Percentiles rank a stretch among this genome's conserved stretches.
Evolutionary conservation across 37 sponge, comb jelly and placozoan species (phyloP).

Genomic region (Axinella damicornis): DNA sequence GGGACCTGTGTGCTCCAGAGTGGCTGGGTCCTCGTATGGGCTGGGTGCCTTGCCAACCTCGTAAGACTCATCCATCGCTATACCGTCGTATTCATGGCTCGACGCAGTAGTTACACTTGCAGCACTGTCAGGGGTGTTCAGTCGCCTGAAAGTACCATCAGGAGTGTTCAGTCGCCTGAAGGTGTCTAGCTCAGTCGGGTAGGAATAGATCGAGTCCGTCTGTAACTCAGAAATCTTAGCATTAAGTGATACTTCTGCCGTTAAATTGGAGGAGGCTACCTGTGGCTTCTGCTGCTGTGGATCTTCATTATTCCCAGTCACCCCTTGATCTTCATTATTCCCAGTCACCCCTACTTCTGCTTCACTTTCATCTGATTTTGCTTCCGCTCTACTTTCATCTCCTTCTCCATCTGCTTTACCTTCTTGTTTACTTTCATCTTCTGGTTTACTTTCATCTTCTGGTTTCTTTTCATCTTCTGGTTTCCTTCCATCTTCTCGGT

Average conservation of each 20-base stretch:
- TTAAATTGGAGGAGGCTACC: too few relatives aligned
- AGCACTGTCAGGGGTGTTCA: too few relatives aligned
- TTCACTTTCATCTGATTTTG: not conserved
- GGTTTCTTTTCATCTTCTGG: too few relatives aligned
- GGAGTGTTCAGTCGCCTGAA: not conserved
- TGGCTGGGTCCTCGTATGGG: constrained; percentile 38
- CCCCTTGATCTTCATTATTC: not conserved
- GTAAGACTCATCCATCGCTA: not conserved
- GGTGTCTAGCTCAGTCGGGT: too few relatives aligned
- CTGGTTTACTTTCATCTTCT: too few relatives aligned
- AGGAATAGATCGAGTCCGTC: too few relatives aligned
- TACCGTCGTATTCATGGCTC: not conserved
- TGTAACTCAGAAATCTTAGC: too few relatives aligned
- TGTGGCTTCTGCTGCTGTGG: too few relatives aligned
- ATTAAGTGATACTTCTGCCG: too few relatives aligned
- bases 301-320: too few relatives aligned
- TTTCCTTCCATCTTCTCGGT: not conserved
- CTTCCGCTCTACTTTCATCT: not conserved
- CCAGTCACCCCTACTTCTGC: not conserved
- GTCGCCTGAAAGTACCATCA: not conserved
- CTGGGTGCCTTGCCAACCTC: not conserved
- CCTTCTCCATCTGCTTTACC: not conserved
- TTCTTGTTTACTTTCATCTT: not conserved
- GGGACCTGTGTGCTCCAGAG: not conserved
- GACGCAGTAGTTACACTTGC: too few relatives aligned